Conservation (phyloP, 2,113 vertebrate species). For the Genyomyrus donnyi region DNA sequence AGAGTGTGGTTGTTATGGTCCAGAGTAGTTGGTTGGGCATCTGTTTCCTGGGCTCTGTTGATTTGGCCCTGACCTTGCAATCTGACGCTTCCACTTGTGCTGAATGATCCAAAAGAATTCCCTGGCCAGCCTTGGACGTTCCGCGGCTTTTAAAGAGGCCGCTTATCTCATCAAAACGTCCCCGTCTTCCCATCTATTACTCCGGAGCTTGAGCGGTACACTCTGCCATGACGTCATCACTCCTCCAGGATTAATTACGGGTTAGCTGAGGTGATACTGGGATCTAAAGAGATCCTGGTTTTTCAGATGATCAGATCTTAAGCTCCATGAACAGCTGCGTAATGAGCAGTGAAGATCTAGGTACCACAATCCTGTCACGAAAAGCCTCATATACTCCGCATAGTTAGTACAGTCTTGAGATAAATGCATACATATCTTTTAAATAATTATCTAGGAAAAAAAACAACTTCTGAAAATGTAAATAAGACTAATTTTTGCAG, state of each 20-base stretch:
- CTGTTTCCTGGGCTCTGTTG: slow-evolving; percentile 2
- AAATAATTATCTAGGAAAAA: not conserved
- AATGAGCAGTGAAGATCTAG: not conserved
- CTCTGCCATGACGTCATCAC: not conserved
- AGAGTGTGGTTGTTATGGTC: not conserved
- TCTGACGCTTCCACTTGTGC: slow-evolving; percentile 12
- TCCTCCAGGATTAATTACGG: not conserved
- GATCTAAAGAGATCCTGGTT: not conserved
- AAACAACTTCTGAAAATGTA: not conserved
- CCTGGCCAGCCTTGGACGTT: not conserved
- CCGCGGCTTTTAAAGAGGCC: slow-evolving; percentile 10
- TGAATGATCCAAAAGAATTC: slow-evolving; percentile 21
- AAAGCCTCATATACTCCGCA: not conserved
- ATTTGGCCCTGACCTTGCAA: slow-evolving; percentile 18
- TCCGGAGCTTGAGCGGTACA: not conserved
- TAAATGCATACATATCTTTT: not conserved
- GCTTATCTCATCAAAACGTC: not conserved
- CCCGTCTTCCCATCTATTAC: not conserved
- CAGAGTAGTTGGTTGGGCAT: not conserved
- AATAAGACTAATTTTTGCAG: not conserved
- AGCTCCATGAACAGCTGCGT: not conserved
- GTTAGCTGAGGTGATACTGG: not conserved
- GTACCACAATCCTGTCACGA: not conserved
- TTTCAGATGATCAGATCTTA: not conserved
- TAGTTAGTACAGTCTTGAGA: not conserved